Base-by-base conservation (phyloP, 2,888 invertebrate species). In the Cremastobaeus sp. region DNA sequence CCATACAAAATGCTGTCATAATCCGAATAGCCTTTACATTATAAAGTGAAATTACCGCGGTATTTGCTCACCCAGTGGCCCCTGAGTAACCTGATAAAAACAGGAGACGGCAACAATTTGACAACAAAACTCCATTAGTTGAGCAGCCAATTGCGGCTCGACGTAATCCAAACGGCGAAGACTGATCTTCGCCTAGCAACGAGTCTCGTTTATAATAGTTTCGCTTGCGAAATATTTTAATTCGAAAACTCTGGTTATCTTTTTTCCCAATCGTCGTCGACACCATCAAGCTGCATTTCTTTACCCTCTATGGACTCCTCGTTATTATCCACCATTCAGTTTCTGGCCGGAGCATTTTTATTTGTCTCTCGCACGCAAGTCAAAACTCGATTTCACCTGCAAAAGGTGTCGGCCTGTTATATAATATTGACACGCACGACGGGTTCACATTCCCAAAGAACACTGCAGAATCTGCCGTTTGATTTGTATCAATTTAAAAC, bases 291-390 rank as follows among this genome's bases (percentile, higher is more conserved):
- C n/a, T n/a, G n/a, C n/a, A 47, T 47, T 59, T 59, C 47, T 47
- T 60, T 60, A n/a, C 20, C 35, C 45, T 45, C 20, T 1, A 0
- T 17, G 11, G 20, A 2, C 12, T 18, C 54, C n/a, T 4, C n/a
- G 11, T 6, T 11, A 30, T 30, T 6, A 6, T 30, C 9, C 8
- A 41, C 52, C 52, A 28, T 39, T 41, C 30, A 11, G 35, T 37
- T 17, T 28, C 28, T 39, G 25, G 15, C 30, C 30, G 2, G 35
- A 28, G 39, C 41, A 41, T 41, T 55, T 55, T 41, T 60, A 60
- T 60, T 15, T 48, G 37, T 17, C 12, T 37, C 47, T 47, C 59
- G 59, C 59, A 59, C 59, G 59, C 59, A 37, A 59, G 47, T 59
- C 47, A 47, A 59, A 59, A 59, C 47, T 59, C 59, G 28, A 59